Evolutionary conservation across 2,888 invertebrate genomes (phyloP).

Genomic region (Nomada fabriciana): DNA sequence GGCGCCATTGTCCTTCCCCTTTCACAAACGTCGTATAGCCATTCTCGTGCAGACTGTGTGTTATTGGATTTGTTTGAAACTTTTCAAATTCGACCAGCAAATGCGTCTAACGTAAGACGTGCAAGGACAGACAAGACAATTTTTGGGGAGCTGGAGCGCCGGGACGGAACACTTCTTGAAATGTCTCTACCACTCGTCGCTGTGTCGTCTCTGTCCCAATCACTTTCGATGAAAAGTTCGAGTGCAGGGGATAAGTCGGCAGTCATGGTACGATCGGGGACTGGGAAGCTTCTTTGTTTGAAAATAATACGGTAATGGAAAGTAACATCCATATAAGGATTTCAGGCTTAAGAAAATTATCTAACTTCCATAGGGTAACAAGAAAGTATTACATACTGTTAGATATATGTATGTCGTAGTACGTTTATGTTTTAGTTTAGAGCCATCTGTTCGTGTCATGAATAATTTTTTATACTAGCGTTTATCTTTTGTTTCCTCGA

Average conservation of each 20-base stretch:
- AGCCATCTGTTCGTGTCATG: too few species aligned
- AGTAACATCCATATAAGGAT: background rate
- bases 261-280: background rate
- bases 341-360: background rate
- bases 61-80: constrained; percentile 83
- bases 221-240: constrained; percentile 14
- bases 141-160: constrained; percentile 30
- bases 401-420: too few species aligned
- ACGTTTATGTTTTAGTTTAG: too few species aligned
- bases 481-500: too few species aligned
- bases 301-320: background rate
- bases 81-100: constrained; percentile 77
- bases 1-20: constrained; percentile 42
- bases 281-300: background rate
- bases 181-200: constrained; percentile 4
- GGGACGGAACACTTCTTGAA: constrained; percentile 30
- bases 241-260: background rate
- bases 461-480: too few species aligned
- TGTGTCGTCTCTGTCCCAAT: background rate
- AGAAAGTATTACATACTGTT: too few species aligned
- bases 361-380: too few species aligned
- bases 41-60: constrained; percentile 65
- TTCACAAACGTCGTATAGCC: constrained; percentile 31
- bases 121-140: constrained; percentile 53
- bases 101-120: constrained; percentile 59